These are phyloP conservation scores for Uromys caudimaculatus DNA, from an alignment of 2,797 vertebrate species.

Conservation along the genomic window DNA sequence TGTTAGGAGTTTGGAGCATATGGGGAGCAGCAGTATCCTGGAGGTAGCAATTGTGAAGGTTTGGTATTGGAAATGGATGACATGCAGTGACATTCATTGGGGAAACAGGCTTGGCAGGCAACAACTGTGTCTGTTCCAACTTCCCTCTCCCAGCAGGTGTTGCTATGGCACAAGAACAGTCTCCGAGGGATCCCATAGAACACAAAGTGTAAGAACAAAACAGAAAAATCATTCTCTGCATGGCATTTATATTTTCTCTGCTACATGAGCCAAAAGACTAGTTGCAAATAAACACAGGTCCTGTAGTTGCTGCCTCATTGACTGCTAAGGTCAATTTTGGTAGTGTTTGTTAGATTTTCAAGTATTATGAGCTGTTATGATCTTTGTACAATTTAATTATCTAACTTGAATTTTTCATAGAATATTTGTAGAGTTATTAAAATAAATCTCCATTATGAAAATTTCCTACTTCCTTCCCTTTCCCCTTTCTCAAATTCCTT, in stretches of 20 bases:
- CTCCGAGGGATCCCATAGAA: constrained; percentile 65
- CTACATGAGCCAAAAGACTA: constrained; percentile 31
- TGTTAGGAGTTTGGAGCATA: not conserved
- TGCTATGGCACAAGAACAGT: constrained; percentile 80
- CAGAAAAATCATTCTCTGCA: constrained; percentile 22
- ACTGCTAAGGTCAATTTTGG: not conserved
- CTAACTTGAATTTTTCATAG: not conserved
- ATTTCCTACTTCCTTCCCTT: not conserved
- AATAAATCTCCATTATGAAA: not conserved
- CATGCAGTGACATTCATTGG: constrained; percentile 29
- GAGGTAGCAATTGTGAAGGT: not conserved
- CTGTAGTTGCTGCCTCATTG: not conserved
- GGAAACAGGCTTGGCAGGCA: constrained; percentile 56
- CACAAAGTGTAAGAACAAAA: constrained; percentile 59
- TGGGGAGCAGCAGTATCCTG: not conserved
- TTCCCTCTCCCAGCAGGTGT: constrained; percentile 80
- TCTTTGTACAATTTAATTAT: not conserved
- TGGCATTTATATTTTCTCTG: constrained; percentile 20
- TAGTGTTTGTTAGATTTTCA: not conserved
- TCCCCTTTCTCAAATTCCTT: not conserved
- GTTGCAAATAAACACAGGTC: constrained; percentile 49
- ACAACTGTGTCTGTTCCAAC: constrained; percentile 62
- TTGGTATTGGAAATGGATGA: not conserved
- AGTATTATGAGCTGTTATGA: not conserved
- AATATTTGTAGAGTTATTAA: constrained; percentile 52